These are phyloP conservation scores for Pteropus alecto DNA, from an alignment of 2,113 vertebrate species.

Conservation along the genomic window DNA sequence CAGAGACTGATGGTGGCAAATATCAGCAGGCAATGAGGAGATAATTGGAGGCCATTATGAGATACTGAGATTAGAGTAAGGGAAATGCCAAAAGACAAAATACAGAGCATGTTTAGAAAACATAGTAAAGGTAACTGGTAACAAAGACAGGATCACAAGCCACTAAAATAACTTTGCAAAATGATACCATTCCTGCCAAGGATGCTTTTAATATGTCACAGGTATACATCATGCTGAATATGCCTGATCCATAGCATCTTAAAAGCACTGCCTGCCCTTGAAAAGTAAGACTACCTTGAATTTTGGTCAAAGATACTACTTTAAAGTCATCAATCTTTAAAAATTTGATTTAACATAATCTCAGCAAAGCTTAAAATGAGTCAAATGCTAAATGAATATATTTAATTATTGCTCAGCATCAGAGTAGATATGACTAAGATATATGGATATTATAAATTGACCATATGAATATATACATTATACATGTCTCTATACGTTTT, in stretches of 20 bases:
- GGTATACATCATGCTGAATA: neutral
- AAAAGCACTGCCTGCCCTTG: neutral
- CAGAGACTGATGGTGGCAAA: neutral
- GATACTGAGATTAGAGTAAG: neutral
- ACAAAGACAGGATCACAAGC: neutral
- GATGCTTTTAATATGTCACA: neutral
- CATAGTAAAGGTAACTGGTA: neutral
- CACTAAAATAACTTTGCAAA: neutral
- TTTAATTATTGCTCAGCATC: neutral
- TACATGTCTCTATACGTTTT: neutral
- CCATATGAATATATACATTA: neutral
- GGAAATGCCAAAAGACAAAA: neutral
- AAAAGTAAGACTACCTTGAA: neutral
- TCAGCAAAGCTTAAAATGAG: neutral
- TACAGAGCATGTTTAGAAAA: constrained; percentile 22
- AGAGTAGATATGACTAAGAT: neutral
- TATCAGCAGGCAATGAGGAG: neutral
- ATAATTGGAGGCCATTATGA: neutral
- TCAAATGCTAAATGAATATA: neutral
- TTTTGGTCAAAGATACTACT: neutral
- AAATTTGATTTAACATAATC: neutral
- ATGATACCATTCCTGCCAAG: neutral
- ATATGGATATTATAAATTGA: neutral
- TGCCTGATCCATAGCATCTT: neutral
- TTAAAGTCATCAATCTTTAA: neutral